These are phyloP conservation scores for Epinotia demarniana DNA, from an alignment of 2,888 invertebrate species.

Conservation along the genomic window DNA sequence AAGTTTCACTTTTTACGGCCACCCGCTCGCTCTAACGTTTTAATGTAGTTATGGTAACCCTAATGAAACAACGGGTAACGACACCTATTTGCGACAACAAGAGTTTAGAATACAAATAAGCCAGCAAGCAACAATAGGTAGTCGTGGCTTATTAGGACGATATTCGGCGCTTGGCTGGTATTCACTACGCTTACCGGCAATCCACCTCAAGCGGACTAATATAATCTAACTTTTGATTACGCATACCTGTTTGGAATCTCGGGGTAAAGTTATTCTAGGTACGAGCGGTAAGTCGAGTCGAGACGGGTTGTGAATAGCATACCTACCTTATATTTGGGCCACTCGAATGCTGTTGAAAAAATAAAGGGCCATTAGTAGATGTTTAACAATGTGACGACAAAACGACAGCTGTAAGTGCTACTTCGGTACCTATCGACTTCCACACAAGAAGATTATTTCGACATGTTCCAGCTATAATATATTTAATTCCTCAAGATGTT, in stretches of 20 bases:
- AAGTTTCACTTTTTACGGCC: constrained; percentile 70
- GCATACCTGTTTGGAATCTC: not conserved
- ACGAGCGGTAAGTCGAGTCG: too few species aligned
- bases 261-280: too few species aligned
- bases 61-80: constrained; percentile 44
- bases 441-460: too few species aligned
- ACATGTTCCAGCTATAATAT: too few species aligned
- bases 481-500: too few species aligned
- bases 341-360: constrained; percentile 8
- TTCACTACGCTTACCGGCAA: not conserved
- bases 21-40: constrained; percentile 49
- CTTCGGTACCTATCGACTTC: not conserved
- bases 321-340: not conserved
- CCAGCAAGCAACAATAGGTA: constrained; percentile 10
- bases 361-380: constrained; percentile 4
- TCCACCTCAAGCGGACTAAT: not conserved
- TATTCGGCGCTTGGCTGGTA: constrained; percentile 17
- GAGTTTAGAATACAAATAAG: constrained; percentile 43
- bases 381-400: constrained; percentile 13
- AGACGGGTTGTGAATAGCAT: too few species aligned
- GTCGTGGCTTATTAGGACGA: constrained; percentile 28
- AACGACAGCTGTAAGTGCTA: not conserved
- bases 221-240: not conserved
- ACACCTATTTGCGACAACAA: constrained; percentile 33
- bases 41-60: constrained; percentile 39